Evolutionary conservation across 2,113 vertebrate genomes (phyloP), one percentile per base, ranked within the genome.

Genomic region (Paratilapia polleni): DNA sequence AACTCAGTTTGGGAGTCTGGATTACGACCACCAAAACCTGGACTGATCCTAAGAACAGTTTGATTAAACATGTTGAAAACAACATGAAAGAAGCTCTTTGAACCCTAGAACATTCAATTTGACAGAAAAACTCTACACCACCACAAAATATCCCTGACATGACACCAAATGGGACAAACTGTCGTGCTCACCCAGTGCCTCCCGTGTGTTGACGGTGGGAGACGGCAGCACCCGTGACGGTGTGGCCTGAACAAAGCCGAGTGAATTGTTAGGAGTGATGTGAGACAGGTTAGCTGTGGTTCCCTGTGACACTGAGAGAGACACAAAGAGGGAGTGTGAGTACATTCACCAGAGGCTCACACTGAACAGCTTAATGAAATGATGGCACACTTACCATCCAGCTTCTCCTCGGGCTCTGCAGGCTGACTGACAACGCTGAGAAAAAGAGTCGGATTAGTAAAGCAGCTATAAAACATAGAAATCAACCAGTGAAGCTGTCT

Each of bases 131-230:
- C 41, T 12, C 10, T 3, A 43, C 12, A 43, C 11, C 12, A 2
- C 11, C 41, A 43, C 41, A 12, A 43, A 43, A 70, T 41, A 49
- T 14, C 15, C 47, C 5, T 19, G 41, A 70, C 5, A 14, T 68
- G 5, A 28, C 66, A 28, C 15, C 24, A 31, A 70, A 13, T 5
- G 10, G 49, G 24, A 43, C 43, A 24, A 14, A 54, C 2, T 2
- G 38, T 2, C 1, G 14, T 8, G 36, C 95, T 96, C 93, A 99
- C 98, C 97, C 88, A 99, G 77, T 0, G 98, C 98, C 88, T 99
- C 98, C 20, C 96, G 97, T 0, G 98, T 99, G 92, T 99, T 97
- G 24, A 99, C 97, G 0, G 98, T 99, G 31, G 98, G 98, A 0
- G 98, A 99, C 0, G 98, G 98, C 4, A 97, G 96, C 47, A 90